phyloP scores from a whole-genome alignment of 2,797 vertebrate genomes.

The Picus viridis region DNA sequence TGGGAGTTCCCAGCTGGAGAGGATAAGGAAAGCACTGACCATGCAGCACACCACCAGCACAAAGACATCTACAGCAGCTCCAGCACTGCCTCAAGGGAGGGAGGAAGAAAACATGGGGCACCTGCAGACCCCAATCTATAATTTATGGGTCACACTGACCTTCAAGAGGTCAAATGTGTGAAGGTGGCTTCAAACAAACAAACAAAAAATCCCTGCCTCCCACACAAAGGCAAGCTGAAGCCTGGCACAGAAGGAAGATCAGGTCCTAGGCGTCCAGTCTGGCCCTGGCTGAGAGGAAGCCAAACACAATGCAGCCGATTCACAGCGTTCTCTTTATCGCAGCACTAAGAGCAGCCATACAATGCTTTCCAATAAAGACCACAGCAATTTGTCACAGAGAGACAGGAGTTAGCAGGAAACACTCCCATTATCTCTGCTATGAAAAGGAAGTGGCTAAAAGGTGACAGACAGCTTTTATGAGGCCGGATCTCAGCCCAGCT shows the following conservation, averaged over 20 bases:
- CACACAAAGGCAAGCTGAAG: neutral
- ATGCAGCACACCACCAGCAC: accelerated
- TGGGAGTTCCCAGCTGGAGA: neutral
- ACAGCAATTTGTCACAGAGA: conserved; percentile 33
- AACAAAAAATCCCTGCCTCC: neutral
- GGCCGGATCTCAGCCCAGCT: neutral
- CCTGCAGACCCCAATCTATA: accelerated
- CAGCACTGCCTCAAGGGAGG: neutral
- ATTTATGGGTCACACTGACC: neutral
- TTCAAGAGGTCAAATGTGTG: neutral
- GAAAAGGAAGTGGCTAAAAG: conserved; percentile 51
- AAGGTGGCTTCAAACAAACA: neutral
- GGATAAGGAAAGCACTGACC: neutral
- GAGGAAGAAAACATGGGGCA: neutral
- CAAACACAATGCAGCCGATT: conserved; percentile 42
- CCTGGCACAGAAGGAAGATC: conserved; percentile 17
- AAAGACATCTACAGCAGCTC: neutral
- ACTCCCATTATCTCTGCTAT: conserved; percentile 27
- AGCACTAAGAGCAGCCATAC: neutral
- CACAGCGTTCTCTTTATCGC: conserved; percentile 23
- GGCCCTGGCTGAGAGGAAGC: conserved; percentile 50
- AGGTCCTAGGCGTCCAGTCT: neutral
- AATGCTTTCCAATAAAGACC: conserved; percentile 37
- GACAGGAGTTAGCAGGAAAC: conserved; percentile 54
- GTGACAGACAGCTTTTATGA: conserved; percentile 39